Conservation (phyloP, 1,140 invertebrate genomes). For the Camponotus vicinus region DNA sequence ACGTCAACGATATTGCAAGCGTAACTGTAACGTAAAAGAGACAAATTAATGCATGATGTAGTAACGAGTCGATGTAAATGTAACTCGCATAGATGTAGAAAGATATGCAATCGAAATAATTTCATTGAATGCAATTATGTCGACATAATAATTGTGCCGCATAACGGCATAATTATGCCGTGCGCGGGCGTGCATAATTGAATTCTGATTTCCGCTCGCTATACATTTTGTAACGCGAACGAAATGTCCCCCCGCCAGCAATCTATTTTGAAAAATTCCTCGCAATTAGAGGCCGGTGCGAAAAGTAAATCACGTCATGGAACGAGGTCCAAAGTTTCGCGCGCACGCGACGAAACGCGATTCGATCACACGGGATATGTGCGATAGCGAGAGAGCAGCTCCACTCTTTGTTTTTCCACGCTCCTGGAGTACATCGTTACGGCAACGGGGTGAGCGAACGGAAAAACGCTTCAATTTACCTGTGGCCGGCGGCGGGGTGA, state of each 20-base stretch:
- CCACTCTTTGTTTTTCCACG: slow-evolving; percentile 40
- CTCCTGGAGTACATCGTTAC: slow-evolving; percentile 46
- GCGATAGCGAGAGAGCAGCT: slow-evolving; percentile 28
- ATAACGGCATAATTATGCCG: slow-evolving; percentile 41
- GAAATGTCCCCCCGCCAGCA: slow-evolving; percentile 1
- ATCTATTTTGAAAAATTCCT: slow-evolving; percentile 45
- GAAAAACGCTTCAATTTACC: slow-evolving; percentile 67
- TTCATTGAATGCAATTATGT: slow-evolving; percentile 45
- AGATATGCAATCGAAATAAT: slow-evolving; percentile 54
- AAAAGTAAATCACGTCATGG: slow-evolving; percentile 49
- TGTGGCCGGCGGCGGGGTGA: slow-evolving; percentile 21
- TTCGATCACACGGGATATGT: background rate
- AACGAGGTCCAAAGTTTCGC: slow-evolving; percentile 18
- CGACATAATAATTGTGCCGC: slow-evolving; percentile 45
- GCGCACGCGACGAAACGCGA: slow-evolving; percentile 30
- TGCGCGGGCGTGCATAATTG: slow-evolving; percentile 45
- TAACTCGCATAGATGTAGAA: slow-evolving; percentile 24
- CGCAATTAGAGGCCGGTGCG: slow-evolving; percentile 46
- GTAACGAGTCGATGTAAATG: background rate
- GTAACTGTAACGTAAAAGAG: background rate
- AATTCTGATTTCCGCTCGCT: slow-evolving; percentile 58
- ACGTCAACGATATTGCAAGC: background rate
- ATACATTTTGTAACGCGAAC: slow-evolving; percentile 47
- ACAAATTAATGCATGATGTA: background rate
- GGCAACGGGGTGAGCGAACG: slow-evolving; percentile 6